phyloP scores from a whole-genome alignment of 2,113 vertebrate genomes.

The Mormoops blainvillei region DNA sequence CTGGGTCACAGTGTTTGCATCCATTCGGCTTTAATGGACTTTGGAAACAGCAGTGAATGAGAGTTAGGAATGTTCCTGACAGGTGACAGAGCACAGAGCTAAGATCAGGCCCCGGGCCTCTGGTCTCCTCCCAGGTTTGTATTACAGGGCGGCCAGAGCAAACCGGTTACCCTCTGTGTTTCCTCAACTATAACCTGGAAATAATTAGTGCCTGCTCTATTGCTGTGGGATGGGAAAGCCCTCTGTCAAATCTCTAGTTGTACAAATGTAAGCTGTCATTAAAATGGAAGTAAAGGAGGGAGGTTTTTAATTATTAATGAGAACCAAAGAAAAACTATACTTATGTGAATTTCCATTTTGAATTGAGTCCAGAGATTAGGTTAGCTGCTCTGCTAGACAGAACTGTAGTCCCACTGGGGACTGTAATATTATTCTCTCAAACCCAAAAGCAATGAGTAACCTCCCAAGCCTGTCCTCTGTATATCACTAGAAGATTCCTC shows the following conservation, averaged over 20 bases:
- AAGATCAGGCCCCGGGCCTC: not conserved
- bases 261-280: constrained; percentile 31
- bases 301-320: constrained; percentile 42
- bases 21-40: not conserved
- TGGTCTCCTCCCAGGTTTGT: not conserved
- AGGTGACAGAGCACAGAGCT: not conserved
- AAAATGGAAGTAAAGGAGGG: not conserved
- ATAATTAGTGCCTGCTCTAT: constrained; percentile 32
- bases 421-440: not conserved
- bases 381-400: not conserved
- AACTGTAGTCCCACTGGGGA: not conserved
- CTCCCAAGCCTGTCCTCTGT: not conserved
- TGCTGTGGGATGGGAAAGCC: not conserved
- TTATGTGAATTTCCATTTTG: not conserved
- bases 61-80: not conserved
- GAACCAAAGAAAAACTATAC: not conserved
- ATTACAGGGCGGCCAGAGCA: not conserved
- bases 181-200: not conserved
- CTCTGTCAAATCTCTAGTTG: not conserved
- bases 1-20: not conserved
- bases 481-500: not conserved
- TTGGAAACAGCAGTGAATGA: not conserved
- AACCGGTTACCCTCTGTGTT: not conserved
- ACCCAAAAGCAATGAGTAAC: not conserved
- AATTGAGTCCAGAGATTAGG: constrained; percentile 28